These are phyloP conservation scores for Bellardia bayeri DNA, from an alignment of 2,888 invertebrate species.

Conservation along the genomic window DNA sequence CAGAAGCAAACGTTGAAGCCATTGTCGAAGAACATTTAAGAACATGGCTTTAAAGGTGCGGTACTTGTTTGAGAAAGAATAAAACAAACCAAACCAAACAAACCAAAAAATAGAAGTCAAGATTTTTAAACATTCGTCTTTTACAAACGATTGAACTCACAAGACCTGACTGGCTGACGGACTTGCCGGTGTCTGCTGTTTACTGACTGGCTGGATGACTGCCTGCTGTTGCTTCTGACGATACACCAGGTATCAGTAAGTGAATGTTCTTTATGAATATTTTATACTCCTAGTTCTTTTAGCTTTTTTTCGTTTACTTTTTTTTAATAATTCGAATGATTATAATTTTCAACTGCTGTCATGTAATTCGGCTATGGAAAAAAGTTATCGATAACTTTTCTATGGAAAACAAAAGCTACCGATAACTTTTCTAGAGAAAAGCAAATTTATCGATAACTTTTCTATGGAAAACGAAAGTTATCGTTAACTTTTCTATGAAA, in stretches of 20 bases:
- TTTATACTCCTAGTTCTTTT: background rate
- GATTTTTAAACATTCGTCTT: conserved; percentile 39
- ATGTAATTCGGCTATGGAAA: too few species aligned
- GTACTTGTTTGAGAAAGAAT: conserved; percentile 36
- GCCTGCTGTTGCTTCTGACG: conserved; percentile 33
- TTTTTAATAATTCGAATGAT: conserved; percentile 34
- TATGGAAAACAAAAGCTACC: too few species aligned
- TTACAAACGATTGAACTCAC: conserved; percentile 55
- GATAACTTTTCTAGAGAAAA: too few species aligned
- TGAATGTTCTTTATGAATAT: conserved; percentile 3
- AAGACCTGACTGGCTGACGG: conserved; percentile 31
- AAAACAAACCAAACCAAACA: conserved; percentile 22
- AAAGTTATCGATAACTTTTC: too few species aligned
- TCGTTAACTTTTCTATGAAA: too few species aligned
- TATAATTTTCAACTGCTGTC: conserved; percentile 6
- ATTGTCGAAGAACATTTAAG: conserved; percentile 36
- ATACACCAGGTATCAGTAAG: background rate
- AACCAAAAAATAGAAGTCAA: conserved; percentile 30
- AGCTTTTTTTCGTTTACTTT: background rate
- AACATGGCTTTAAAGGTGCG: conserved; percentile 53
- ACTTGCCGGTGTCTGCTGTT: conserved; percentile 28
- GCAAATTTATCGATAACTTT: too few species aligned
- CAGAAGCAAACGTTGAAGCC: conserved; percentile 26
- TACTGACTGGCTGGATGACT: conserved; percentile 3
- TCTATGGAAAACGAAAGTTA: too few species aligned